Evolutionary conservation across 2,888 invertebrate genomes (phyloP).

Genomic region (Sturmia bella): DNA sequence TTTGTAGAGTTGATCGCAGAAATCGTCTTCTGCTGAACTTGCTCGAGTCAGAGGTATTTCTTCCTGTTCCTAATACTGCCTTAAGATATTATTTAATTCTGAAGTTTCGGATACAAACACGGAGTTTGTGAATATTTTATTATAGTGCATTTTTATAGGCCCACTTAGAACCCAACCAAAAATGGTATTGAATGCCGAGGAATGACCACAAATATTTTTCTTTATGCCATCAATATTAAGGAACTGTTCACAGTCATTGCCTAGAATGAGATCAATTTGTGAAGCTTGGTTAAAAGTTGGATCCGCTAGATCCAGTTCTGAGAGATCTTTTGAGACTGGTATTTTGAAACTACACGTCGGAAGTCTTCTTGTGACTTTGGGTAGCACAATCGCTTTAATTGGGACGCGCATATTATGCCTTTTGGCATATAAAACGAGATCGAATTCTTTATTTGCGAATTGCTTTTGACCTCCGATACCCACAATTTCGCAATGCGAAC

Average conservation of each 20-base stretch:
- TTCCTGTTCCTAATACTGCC: conserved; percentile 45
- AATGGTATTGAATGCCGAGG: conserved; percentile 22
- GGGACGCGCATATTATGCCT: neutral
- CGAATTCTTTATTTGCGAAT: conserved; percentile 18
- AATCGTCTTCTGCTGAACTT: conserved; percentile 8
- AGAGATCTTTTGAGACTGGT: neutral
- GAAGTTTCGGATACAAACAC: too few species aligned
- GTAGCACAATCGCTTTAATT: conserved; percentile 22
- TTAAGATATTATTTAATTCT: conserved; percentile 3
- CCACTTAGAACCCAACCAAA: conserved; percentile 40
- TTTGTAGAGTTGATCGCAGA: conserved; percentile 20
- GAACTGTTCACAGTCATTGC: conserved; percentile 15
- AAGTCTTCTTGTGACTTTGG: conserved; percentile 22
- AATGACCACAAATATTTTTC: too few species aligned
- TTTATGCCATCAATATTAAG: conserved; percentile 18
- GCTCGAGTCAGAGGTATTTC: neutral
- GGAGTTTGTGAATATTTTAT: neutral
- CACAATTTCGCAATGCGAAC: conserved; percentile 19
- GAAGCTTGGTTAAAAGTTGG: conserved; percentile 34
- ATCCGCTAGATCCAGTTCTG: conserved; percentile 23
- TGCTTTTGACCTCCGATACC: conserved; percentile 35
- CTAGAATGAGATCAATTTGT: conserved; percentile 24
- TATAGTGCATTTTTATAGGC: neutral
- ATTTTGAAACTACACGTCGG: conserved; percentile 2
- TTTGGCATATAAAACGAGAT: neutral